Evolutionary conservation across 2,797 vertebrate species (phyloP), one percentile per base, ranked within the genome.

Genomic region (Bovichtus variegatus): DNA sequence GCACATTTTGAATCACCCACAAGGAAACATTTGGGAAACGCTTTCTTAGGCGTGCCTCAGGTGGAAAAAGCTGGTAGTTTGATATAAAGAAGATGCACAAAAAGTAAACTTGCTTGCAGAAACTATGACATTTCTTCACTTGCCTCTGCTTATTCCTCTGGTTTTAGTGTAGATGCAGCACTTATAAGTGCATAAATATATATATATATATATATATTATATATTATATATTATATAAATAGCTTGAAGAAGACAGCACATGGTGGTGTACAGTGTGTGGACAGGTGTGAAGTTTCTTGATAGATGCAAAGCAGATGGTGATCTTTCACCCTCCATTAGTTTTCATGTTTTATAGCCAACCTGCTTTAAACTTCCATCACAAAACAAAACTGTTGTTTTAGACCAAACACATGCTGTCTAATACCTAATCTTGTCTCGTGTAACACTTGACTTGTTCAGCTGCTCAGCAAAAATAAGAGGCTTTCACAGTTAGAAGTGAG

Each of bases 381-480:
- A 29, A 58, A 46, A 25, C 23, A n/a, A 38, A 69, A 16, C 41
- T 36, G 61, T 36, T 64, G 53, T 58, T 50, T 49, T 3, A 38
- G 27, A 61, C 13, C 5, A 19, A 71, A 61, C 19, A 10, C 49
- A 27, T 6, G n/a, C 53, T 21, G n/a, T 66, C 60, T 75, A 58
- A 58, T 25, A 57, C 10, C 38, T 59, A 44, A 69, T 70, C 29
- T 67, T 11, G 13, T 61, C 57, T 68, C 16, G 25, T 38, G 62
- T 74, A 46, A 64, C 16, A 38, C 51, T 66, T 43, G 23, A 64
- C 61, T 57, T 61, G 18, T 34, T 62, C 38, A 19, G 9, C 59
- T 13, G 10, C 80, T 13, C 71, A 58, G 68, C 19, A 15, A 51
- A 67, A 80, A 46, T 88, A 87, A 91, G 87, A 87, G 34, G 88